A percentile compares a stretch with the other conserved stretches of the same genome.
These are phyloP conservation scores for Anabacerthia variegaticeps DNA, from an alignment of 2,797 vertebrate genomes.

Conservation along the genomic window DNA sequence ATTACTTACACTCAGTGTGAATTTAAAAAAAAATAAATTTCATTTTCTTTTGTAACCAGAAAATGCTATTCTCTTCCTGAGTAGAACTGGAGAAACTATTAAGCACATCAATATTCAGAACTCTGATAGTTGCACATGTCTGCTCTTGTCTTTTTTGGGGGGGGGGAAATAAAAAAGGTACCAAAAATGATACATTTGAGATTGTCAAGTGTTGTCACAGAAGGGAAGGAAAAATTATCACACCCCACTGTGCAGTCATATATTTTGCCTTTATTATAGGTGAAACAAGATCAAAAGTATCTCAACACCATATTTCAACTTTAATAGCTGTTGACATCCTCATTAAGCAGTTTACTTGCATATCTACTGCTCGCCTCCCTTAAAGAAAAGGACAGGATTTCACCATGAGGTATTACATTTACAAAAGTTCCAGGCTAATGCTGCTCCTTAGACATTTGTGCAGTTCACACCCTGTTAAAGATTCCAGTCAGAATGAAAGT, in stretches of 20 bases:
- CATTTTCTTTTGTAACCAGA: neutral
- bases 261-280: neutral
- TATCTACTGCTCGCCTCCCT: neutral
- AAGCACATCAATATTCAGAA: neutral
- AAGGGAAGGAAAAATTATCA: neutral
- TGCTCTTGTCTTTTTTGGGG: neutral
- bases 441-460: neutral
- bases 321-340: neutral
- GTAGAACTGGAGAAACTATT: neutral
- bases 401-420: neutral
- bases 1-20: neutral
- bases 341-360: neutral
- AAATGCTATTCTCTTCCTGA: neutral
- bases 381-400: neutral
- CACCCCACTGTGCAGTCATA: rapidly evolving
- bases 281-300: neutral
- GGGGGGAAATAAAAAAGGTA: neutral
- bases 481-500: neutral
- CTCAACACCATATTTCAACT: neutral
- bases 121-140: neutral
- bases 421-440: neutral
- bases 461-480: neutral
- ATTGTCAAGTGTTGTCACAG: neutral
- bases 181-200: neutral
- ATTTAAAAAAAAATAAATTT: neutral